Conservation (phyloP, 2,888 invertebrate genomes). For the Holacanthella duospinosa region DNA sequence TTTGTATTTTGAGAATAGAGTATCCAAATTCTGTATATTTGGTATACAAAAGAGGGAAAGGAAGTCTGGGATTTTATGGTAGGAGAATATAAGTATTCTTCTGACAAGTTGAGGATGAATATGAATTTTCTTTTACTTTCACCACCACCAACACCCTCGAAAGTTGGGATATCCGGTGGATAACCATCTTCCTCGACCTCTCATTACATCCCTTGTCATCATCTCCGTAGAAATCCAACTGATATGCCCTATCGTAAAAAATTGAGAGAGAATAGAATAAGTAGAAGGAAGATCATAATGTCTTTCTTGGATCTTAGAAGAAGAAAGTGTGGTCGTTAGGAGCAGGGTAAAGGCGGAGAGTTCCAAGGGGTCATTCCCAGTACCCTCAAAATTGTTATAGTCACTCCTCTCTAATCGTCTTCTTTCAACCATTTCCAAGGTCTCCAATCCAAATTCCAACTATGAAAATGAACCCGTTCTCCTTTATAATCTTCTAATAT, state of each 20-base stretch:
- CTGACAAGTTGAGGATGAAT: conserved; percentile 4
- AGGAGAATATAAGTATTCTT: neutral
- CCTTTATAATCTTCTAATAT: neutral
- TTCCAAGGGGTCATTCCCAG: conserved; percentile 13
- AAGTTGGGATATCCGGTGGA: neutral
- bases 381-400: conserved; percentile 27
- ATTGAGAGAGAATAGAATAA: neutral
- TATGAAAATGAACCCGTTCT: conserved; percentile 18
- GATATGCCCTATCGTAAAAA: conserved; percentile 10
- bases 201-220: conserved; percentile 1
- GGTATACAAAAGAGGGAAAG: neutral
- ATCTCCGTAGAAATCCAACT: neutral
- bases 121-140: conserved; percentile 1
- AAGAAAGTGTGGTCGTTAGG: conserved; percentile 3
- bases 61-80: neutral
- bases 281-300: neutral
- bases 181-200: neutral
- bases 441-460: conserved; percentile 17
- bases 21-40: neutral
- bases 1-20: neutral
- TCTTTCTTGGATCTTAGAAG: neutral
- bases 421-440: conserved; percentile 18
- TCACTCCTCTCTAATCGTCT: conserved; percentile 26
- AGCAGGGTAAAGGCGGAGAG: conserved; percentile 8
- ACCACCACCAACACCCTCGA: no score